Conservation (phyloP, 2,113 vertebrate genomes). For the Planiliza haematocheilus region DNA sequence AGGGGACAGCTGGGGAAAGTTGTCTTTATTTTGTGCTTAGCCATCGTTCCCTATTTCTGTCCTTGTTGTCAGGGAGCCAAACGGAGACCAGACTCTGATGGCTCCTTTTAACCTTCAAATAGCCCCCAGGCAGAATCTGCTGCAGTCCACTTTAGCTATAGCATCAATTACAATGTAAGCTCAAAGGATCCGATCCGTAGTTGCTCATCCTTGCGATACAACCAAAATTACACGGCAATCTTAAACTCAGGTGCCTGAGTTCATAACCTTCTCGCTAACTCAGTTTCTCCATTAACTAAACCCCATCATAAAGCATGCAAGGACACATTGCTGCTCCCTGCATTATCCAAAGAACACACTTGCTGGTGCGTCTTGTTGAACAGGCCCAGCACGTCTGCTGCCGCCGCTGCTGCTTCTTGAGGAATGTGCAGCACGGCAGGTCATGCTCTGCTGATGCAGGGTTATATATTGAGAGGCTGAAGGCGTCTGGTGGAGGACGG, state of each 20-base stretch:
- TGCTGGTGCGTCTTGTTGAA: not conserved
- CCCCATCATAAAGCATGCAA: not conserved
- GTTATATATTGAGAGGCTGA: slow-evolving; percentile 37
- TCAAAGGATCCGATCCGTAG: no score
- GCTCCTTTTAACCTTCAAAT: not conserved
- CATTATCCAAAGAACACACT: not conserved
- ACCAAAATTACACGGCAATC: not conserved
- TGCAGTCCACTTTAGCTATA: slow-evolving; percentile 1
- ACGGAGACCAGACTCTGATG: not conserved
- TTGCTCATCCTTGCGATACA: no score
- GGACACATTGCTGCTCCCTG: no score
- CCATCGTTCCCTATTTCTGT: slow-evolving; percentile 66
- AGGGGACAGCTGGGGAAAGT: slow-evolving; percentile 3
- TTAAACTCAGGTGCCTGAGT: no score
- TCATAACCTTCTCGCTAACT: no score
- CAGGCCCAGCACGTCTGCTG: not conserved
- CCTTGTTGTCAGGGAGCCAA: slow-evolving; percentile 44
- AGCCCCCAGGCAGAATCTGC: not conserved
- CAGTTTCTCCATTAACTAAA: not conserved
- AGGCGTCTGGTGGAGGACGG: slow-evolving; percentile 9
- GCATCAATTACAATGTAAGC: not conserved
- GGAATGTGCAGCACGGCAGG: slow-evolving; percentile 32
- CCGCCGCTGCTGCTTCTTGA: not conserved
- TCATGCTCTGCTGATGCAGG: slow-evolving; percentile 22
- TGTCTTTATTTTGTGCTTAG: slow-evolving; percentile 54